Percentiles rank a stretch among this genome's conserved stretches.
These are phyloP conservation scores for Cheilinus undulatus DNA, from an alignment of 2,113 vertebrate species.

Conservation along the genomic window DNA sequence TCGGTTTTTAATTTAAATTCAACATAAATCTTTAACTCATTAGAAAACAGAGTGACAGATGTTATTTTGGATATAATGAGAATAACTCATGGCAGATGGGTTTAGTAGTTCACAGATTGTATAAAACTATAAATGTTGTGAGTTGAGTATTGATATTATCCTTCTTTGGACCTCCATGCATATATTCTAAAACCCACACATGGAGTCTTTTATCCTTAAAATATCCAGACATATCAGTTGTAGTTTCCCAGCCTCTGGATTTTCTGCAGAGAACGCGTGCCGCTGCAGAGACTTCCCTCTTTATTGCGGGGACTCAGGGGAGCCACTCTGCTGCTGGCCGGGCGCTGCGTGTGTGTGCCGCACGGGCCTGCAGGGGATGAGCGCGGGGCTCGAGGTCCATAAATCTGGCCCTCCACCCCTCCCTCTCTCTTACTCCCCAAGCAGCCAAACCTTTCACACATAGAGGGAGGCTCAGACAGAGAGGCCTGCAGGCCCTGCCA, in stretches of 20 bases:
- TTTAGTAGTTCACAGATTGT: too few relatives aligned
- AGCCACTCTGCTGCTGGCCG: constrained; percentile 61
- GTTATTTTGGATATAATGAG: too few relatives aligned
- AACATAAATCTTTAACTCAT: too few relatives aligned
- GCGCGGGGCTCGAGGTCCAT: constrained; percentile 60
- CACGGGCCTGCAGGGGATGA: constrained; percentile 66
- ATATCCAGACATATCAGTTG: constrained; percentile 52
- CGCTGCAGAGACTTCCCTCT: constrained; percentile 67
- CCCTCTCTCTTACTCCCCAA: constrained; percentile 48
- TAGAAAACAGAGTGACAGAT: too few relatives aligned
- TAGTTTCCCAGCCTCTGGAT: constrained; percentile 72
- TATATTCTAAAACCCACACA: constrained; percentile 28
- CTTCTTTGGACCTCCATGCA: not conserved
- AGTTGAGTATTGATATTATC: not conserved
- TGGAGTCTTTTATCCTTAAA: constrained; percentile 25
- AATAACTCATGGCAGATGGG: too few relatives aligned
- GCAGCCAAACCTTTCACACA: constrained; percentile 62
- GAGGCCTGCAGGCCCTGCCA: constrained; percentile 54
- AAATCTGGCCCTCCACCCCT: constrained; percentile 69
- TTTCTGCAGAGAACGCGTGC: constrained; percentile 71
- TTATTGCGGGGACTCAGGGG: constrained; percentile 74
- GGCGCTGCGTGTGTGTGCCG: constrained; percentile 42
- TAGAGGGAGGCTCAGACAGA: constrained; percentile 34
- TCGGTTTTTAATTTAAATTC: too few relatives aligned
- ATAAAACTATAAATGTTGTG: too few relatives aligned